Conservation (phyloP, 2,888 invertebrate species). For the Hypsopygia costalis region DNA sequence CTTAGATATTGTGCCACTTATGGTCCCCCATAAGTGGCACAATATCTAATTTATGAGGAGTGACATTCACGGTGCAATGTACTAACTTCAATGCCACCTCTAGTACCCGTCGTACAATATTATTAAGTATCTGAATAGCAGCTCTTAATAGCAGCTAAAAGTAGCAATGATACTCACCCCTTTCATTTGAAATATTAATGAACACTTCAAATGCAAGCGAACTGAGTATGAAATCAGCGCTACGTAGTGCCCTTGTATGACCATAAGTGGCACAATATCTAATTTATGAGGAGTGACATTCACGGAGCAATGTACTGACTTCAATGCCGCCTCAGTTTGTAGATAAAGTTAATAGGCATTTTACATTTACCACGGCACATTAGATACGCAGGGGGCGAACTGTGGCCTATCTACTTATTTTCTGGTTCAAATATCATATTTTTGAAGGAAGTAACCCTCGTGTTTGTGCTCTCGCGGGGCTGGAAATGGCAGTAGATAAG, state of each 20-base stretch:
- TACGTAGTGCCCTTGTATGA: neutral
- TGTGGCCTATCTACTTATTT: too few relatives aligned
- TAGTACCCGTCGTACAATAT: too few relatives aligned
- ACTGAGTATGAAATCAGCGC: neutral
- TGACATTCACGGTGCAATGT: neutral
- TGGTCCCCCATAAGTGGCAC: neutral
- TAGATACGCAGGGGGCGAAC: too few relatives aligned
- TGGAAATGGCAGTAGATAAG: too few relatives aligned
- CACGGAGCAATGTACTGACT: neutral
- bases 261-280: neutral
- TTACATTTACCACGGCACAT: too few relatives aligned
- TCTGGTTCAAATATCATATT: too few relatives aligned
- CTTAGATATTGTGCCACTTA: neutral
- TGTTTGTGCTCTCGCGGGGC: too few relatives aligned
- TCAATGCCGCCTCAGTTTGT: neutral
- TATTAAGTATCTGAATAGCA: too few relatives aligned
- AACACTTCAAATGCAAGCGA: neutral
- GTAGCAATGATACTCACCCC: neutral
- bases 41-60: neutral
- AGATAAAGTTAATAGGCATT: neutral
- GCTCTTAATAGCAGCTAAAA: too few relatives aligned
- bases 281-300: neutral
- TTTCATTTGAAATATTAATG: neutral
- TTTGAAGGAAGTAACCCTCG: too few relatives aligned
- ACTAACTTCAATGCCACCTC: neutral